These are phyloP conservation scores for Drosophila sproati DNA, from an alignment of 1,140 invertebrate genomes.

Conservation along the genomic window DNA sequence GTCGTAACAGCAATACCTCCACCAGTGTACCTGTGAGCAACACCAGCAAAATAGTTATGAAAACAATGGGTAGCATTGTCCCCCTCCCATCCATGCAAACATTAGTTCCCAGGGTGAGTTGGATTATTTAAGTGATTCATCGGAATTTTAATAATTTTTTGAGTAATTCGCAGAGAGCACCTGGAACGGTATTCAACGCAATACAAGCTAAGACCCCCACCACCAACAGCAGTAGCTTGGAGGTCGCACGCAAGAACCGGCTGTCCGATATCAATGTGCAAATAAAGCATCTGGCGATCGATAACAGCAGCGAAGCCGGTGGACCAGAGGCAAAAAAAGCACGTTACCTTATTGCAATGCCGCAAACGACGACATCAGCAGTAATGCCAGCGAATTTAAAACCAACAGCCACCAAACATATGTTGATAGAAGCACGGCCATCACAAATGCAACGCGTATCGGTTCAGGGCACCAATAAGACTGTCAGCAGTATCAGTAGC, in stretches of 20 bases:
- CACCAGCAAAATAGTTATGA: conserved; percentile 72
- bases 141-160: neutral
- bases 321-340: conserved; percentile 70
- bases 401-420: conserved; percentile 19
- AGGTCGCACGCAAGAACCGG: conserved; percentile 58
- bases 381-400: neutral
- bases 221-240: conserved; percentile 25
- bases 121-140: neutral
- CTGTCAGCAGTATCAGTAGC: conserved; percentile 5
- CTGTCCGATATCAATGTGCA: conserved; percentile 71
- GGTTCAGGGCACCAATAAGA: conserved; percentile 31
- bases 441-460: conserved; percentile 17
- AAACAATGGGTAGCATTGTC: conserved; percentile 61
- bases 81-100: conserved; percentile 63
- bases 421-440: neutral
- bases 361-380: conserved; percentile 9
- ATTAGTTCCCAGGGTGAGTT: conserved; percentile 59
- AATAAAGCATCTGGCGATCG: conserved; percentile 51
- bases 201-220: conserved; percentile 6
- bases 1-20: conserved; percentile 17
- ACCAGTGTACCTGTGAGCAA: conserved; percentile 37
- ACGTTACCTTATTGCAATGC: conserved; percentile 65
- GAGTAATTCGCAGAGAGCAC: conserved; percentile 36
- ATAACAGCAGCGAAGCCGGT: conserved; percentile 34
- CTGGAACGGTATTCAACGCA: conserved; percentile 31